Evolutionary conservation across 2,113 vertebrate species (phyloP).

Genomic region (Pelmatolapia mariae): DNA sequence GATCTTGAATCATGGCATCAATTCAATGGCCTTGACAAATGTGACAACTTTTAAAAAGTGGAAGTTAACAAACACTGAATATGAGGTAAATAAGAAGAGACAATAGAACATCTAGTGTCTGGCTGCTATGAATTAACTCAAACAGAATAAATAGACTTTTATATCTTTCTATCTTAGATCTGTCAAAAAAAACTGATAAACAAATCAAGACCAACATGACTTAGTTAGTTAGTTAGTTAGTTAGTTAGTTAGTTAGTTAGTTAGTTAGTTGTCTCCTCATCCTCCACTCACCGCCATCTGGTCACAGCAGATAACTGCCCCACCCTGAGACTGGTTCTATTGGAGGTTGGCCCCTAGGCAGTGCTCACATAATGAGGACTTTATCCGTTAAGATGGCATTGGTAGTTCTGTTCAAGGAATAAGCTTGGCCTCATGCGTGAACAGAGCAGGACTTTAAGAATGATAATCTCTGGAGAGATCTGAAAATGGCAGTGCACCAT

Average conservation of each 20-base stretch:
- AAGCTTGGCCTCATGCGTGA: neutral
- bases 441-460: neutral
- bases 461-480: neutral
- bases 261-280: neutral
- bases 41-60: neutral
- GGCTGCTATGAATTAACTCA: neutral
- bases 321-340: neutral
- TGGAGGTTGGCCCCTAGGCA: neutral
- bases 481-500: neutral
- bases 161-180: neutral
- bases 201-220: neutral
- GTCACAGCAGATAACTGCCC: neutral
- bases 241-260: neutral
- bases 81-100: neutral
- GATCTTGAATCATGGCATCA: neutral
- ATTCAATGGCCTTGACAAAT: neutral
- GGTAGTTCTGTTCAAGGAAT: neutral
- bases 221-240: neutral
- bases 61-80: neutral
- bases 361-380: neutral
- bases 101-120: neutral
- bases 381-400: neutral
- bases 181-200: neutral
- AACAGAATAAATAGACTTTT: neutral
- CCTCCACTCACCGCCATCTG: neutral